Base-by-base conservation (phyloP, 2,113 vertebrate species). In the Antennarius striatus region DNA sequence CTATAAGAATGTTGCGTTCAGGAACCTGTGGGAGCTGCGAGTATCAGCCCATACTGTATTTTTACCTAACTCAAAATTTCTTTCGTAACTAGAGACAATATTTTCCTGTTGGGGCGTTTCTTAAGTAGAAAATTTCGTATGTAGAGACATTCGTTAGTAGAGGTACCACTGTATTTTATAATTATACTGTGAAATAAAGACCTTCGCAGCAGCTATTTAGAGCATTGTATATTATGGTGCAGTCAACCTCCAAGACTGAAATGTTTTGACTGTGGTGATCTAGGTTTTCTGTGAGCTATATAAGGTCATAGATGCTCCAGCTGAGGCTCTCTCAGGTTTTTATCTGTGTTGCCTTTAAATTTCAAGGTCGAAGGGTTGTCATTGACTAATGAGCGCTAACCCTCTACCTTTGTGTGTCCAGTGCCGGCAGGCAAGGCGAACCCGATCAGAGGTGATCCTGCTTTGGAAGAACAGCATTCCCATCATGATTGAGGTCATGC, bases 401-500 rank as follows among this genome's bases (percentile, higher is more conserved):
- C 53, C 42, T 62, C 49, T 56, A 69, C 60, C 65, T 85, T 58
- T 3, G 66, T 58, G 56, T 65, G 64, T 68, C 62, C 80, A 99
- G 98, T 99, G 98, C 91, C 95, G 94, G 59, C 96, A 98, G 93
- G 97, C 98, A 32, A 94, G 95, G 66, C 90, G 94, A 87, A 98
- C 95, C 51, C 94, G 95, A 72, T 98, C 98, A 46, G 96, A 98
- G 90, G 95, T 98, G 77, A 89, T 95, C 65, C 86, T 97, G 46
- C 91, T 99, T 71, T 99, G 97, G 97, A 95, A 93, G 84, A 98
- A 97, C 84, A 96, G 90, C 92, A 95, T 96, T 91, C 97, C 98
- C 64, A 94, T 99, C 89, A 98, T 99, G 98, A 95, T 99, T 68
- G 97, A 99, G 92, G 96, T 99, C 90, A 97, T 98, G 95, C 91